These are phyloP conservation scores for Acanthurus tractus DNA, from an alignment of 2,797 vertebrate species.

Conservation along the genomic window DNA sequence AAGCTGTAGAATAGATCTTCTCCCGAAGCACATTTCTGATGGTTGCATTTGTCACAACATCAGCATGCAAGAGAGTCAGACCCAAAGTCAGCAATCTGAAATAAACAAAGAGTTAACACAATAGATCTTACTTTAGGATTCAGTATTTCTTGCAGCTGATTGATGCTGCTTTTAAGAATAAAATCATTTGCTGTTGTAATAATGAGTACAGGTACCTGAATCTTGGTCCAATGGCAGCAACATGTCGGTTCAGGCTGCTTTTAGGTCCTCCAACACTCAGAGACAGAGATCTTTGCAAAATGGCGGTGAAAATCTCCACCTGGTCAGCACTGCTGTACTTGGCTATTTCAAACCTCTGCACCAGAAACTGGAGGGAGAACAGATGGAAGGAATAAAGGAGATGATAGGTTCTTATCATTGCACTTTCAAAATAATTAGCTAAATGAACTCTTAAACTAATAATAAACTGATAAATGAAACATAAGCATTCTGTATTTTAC, in stretches of 20 bases:
- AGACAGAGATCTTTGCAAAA: slow-evolving; percentile 94
- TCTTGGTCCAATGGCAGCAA: slow-evolving; percentile 94
- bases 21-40: slow-evolving; percentile 95
- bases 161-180: background rate
- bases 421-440: background rate
- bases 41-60: slow-evolving; percentile 95
- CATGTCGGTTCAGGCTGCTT: slow-evolving; percentile 92
- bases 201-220: slow-evolving; percentile 76
- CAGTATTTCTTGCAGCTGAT: background rate
- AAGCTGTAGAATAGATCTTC: slow-evolving; percentile 97
- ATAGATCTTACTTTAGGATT: background rate
- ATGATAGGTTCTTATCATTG: background rate
- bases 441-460: background rate
- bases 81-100: slow-evolving; percentile 92
- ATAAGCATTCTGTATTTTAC: too few relatives aligned
- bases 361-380: slow-evolving; percentile 88
- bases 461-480: too few relatives aligned
- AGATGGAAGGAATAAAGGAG: background rate
- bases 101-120: slow-evolving; percentile 14
- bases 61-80: slow-evolving; percentile 93
- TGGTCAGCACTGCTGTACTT: slow-evolving; percentile 99
- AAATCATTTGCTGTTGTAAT: background rate
- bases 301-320: slow-evolving; percentile 95
- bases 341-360: slow-evolving; percentile 97
- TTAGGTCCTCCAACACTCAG: slow-evolving; percentile 92